These are phyloP conservation scores for Drymonia ruficornis DNA, from an alignment of 2,888 invertebrate species.

Conservation along the genomic window DNA sequence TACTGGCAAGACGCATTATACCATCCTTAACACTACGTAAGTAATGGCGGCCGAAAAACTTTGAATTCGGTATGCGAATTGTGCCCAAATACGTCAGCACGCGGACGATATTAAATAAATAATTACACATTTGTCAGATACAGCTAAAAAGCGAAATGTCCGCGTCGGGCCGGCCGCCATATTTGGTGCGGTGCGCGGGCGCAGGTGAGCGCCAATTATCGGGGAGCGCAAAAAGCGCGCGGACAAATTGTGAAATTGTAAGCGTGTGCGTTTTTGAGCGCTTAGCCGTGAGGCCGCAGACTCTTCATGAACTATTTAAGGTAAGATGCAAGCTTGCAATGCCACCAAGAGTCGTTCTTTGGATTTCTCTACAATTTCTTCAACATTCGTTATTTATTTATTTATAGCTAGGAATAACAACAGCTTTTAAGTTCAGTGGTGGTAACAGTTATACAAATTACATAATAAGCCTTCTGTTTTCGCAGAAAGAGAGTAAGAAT, in stretches of 20 bases:
- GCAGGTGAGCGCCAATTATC: conserved; percentile 82
- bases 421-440: too few species aligned
- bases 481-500: too few species aligned
- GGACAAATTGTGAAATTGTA: conserved; percentile 84
- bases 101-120: conserved; percentile 81
- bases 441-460: too few species aligned
- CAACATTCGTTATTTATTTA: too few species aligned
- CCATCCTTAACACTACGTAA: conserved; percentile 53
- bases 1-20: conserved; percentile 43
- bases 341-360: conserved; percentile 11
- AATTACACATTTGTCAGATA: conserved; percentile 85
- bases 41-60: conserved; percentile 62
- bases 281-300: conserved; percentile 36
- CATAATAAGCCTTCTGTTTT: too few species aligned
- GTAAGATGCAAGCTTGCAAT: conserved; percentile 19
- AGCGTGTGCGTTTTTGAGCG: conserved; percentile 41
- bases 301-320: conserved; percentile 35
- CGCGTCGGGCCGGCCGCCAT: conserved; percentile 65
- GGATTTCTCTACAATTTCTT: neutral
- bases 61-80: conserved; percentile 72
- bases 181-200: conserved; percentile 63
- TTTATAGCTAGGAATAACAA: too few species aligned
- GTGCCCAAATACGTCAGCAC: conserved; percentile 71
- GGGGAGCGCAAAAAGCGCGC: conserved; percentile 72
- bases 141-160: conserved; percentile 77